Base-by-base conservation (phyloP, 2,797 vertebrate species). In the Cottoperca gobio region DNA sequence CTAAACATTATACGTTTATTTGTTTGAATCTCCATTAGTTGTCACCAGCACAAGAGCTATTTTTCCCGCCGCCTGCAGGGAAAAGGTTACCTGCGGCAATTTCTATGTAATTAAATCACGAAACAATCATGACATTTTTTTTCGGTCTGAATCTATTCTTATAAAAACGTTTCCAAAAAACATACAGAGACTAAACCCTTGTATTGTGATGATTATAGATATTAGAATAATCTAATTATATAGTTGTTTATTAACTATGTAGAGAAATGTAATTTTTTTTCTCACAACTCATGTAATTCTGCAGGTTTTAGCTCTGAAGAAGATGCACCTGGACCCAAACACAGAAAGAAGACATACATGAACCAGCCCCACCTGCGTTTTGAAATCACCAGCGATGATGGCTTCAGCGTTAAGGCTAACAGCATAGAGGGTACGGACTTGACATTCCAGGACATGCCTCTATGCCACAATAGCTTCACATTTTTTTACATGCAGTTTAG, bases 321-420 rank as follows among this genome's bases (percentile, higher is more conserved):
- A 21, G 96, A 97, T 6, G 77, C 76, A 13, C 83, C 90, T 8
- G 89, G 86, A 19, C 93, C 88, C 17, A 95, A 95, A 70, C 86
- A 92, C 61, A 95, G 94, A 68, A 95, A 93, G 67, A 93, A 83
- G 0, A 90, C 85, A 0, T 93, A 92, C 79, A 91, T 91, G 75
- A 94, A 96, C 64, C 94, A 95, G 73, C 96, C 96, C 0, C 96
- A 97, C 73, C 90, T 98, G 77, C 93, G 95, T 58, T 98, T 98
- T 13, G 95, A 96, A 86, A 97, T 98, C 89, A 97, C 95, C 84
- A 97, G 96, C 14, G 97, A 98, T 2, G 97, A 98, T 4, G 97
- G 97, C 33, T 97, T 98, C 80, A 95, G 92, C 4, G 93, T 97
- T 1, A 96, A 96, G 77, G 96, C 97, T 0, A 96, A 97, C 91